Percentiles rank a stretch among this genome's conserved stretches.
phyloP scores from a whole-genome alignment of 2,797 vertebrate genomes.

The Pyrrhura leucotis region DNA sequence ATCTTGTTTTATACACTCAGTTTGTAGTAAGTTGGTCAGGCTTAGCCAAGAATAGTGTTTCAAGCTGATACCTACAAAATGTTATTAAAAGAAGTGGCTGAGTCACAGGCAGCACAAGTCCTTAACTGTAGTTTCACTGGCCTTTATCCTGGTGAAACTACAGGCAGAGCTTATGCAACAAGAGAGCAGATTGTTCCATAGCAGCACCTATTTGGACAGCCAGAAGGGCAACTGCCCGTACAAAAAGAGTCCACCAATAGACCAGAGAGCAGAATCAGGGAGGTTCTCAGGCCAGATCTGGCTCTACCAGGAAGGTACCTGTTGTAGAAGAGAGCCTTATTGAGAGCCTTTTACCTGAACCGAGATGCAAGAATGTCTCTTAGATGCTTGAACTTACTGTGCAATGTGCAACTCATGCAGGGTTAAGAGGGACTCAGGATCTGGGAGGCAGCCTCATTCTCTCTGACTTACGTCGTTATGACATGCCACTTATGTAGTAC shows the following conservation, averaged over 20 bases:
- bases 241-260: background rate
- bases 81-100: background rate
- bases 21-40: background rate
- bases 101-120: background rate
- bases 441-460: background rate
- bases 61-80: background rate
- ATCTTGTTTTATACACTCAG: background rate
- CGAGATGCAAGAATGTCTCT: background rate
- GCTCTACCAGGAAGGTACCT: background rate
- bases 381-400: background rate
- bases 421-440: background rate
- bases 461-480: background rate
- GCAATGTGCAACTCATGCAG: background rate
- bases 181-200: background rate
- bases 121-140: background rate
- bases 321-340: background rate
- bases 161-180: background rate
- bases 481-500: background rate
- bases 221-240: background rate
- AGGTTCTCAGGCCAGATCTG: background rate
- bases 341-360: background rate
- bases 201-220: background rate
- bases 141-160: background rate
- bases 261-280: background rate
- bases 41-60: background rate